Evolutionary conservation across 2,888 invertebrate species (phyloP).

Genomic region (Alloscopus bannaensis): DNA sequence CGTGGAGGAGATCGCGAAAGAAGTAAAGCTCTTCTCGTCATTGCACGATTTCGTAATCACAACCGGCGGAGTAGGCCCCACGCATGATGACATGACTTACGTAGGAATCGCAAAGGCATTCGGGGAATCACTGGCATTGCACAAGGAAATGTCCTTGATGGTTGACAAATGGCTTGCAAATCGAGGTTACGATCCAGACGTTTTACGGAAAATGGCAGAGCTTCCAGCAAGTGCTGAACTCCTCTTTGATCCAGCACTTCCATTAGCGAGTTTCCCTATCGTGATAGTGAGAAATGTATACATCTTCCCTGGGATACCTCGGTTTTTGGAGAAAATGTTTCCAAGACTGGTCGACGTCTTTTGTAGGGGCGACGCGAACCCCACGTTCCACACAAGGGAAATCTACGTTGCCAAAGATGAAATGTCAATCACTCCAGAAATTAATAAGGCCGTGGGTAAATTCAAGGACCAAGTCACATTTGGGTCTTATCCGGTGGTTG

Average conservation of each 20-base stretch:
- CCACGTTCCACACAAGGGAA: conserved; percentile 74
- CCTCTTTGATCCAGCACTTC: conserved; percentile 76
- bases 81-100: conserved; percentile 87
- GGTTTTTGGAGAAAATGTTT: conserved; percentile 75
- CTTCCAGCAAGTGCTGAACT: conserved; percentile 76
- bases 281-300: conserved; percentile 80
- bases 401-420: conserved; percentile 74
- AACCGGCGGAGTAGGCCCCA: conserved; percentile 86
- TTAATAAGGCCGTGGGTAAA: conserved; percentile 77
- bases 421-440: conserved; percentile 75
- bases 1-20: conserved; percentile 80
- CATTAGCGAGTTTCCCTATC: conserved; percentile 76
- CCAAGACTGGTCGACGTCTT: conserved; percentile 54
- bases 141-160: conserved; percentile 76
- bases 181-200: conserved; percentile 73
- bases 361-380: neutral
- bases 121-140: conserved; percentile 76
- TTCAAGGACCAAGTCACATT: conserved; percentile 77
- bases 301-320: conserved; percentile 84
- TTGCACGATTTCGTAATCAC: conserved; percentile 83
- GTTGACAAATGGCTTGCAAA: conserved; percentile 74
- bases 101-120: conserved; percentile 81
- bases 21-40: conserved; percentile 80
- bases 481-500: conserved; percentile 79
- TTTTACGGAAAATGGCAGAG: conserved; percentile 74